These are phyloP conservation scores for Gallinago jamesoni DNA, from an alignment of 2,113 vertebrate genomes.

Conservation along the genomic window DNA sequence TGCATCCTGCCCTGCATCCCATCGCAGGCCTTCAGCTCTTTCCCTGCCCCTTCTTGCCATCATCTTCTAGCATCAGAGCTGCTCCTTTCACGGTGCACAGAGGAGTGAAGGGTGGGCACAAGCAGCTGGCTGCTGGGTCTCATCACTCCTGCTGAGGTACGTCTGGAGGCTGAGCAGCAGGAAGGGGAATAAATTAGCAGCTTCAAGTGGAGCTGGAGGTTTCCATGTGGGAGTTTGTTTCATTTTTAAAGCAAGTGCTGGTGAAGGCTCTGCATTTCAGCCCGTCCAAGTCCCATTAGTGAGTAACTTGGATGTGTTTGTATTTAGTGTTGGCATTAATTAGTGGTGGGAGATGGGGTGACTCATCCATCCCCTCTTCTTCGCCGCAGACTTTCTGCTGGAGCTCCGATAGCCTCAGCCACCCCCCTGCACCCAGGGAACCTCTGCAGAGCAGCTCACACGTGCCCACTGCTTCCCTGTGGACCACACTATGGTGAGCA, in stretches of 20 bases:
- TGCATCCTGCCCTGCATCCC: not conserved
- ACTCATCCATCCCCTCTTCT: not conserved
- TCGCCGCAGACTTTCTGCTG: not conserved
- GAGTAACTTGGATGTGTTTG: not conserved
- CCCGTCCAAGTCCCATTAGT: not conserved
- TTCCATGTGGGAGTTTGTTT: slow-evolving; percentile 44
- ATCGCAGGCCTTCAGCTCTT: not conserved
- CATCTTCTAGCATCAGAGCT: not conserved
- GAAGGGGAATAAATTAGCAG: slow-evolving; percentile 47
- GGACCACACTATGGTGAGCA: not conserved
- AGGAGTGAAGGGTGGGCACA: not conserved
- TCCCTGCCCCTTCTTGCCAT: not conserved
- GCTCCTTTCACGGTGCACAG: not conserved
- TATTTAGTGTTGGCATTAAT: slow-evolving; percentile 5
- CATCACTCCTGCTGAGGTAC: not conserved
- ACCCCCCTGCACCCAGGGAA: not conserved
- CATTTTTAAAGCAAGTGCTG: not conserved
- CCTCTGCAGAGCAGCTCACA: not conserved
- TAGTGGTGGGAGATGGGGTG: not conserved
- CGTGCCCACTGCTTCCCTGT: accelerated
- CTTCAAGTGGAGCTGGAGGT: slow-evolving; percentile 18
- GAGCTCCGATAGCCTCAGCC: not conserved
- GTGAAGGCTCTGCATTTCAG: not conserved
- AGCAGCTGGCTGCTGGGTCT: not conserved
- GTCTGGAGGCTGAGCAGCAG: slow-evolving; percentile 40